Base-by-base conservation (phyloP, 2,888 invertebrate genomes). In the Villa cingulata region DNA sequence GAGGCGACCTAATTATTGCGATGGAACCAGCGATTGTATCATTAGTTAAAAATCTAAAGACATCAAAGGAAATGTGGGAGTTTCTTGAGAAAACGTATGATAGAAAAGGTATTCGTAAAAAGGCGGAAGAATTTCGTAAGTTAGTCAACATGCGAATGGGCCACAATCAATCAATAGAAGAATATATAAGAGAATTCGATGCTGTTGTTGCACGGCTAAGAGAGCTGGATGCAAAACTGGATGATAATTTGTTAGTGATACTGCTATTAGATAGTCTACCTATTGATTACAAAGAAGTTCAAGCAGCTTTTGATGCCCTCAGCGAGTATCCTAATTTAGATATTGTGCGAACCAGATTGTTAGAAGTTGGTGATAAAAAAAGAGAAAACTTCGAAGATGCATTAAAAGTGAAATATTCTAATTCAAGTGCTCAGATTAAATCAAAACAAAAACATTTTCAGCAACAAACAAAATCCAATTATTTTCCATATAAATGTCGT, bases 31-130 rank as follows among this genome's bases (percentile, higher is more conserved):
- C 10, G 15, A 42, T 46, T 1, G 44, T 51, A 4, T 37, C 42
- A 14, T n/a, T 51, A 34, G 51, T 45, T 3, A 51, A 48, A 37
- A 37, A 41, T 10, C 37, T 49, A n/a, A 48, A 43, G 29, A 34
- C 45, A 1, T 50, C 52, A 14, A 48, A 51, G 12, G 51, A 51
- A 6, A 43, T 49, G 23, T 54, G 51, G 51, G 16, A 48, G 9
- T 51, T 48, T 16, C 16, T 37, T 14, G 34, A 43, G 20, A 18
- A 49, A 17, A 51, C 49, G 0, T 54, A 48, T 18, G 51, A 53
- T n/a, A 34, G 51, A 16, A 50, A 48, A 17, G 48, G 46, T 29
- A 41, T 48, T 4, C 36, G 48, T 14, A 46, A 49, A 20, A 49
- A 54, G 37, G 45, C 46, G 14, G 46, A 46, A 16, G 39, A 49